Evolutionary conservation across 2,888 invertebrate species (phyloP).

Genomic region (Drosophila borealis): DNA sequence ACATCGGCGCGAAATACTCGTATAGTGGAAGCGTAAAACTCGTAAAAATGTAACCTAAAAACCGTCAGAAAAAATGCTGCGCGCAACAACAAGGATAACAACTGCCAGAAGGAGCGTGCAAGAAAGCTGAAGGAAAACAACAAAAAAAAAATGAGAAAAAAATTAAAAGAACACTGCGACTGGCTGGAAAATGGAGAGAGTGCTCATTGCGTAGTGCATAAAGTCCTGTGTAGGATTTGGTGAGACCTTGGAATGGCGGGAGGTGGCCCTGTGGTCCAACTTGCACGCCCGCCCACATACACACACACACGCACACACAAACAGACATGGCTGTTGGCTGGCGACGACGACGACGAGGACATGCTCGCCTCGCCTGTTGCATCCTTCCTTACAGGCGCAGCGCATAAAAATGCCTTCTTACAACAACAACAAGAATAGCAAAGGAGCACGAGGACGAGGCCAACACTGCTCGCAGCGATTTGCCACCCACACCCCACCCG

Average conservation of each 20-base stretch:
- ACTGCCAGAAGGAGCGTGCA: slow-evolving; percentile 24
- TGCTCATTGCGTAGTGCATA: slow-evolving; percentile 73
- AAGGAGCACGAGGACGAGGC: slow-evolving; percentile 28
- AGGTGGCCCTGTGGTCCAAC: slow-evolving; percentile 21
- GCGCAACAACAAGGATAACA: slow-evolving; percentile 30
- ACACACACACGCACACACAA: slow-evolving; percentile 33
- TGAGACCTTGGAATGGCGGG: slow-evolving; percentile 10
- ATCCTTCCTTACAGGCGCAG: slow-evolving; percentile 56
- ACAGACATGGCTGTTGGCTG: slow-evolving; percentile 52
- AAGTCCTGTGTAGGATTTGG: slow-evolving; percentile 60
- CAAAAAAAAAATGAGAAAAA: slow-evolving; percentile 13
- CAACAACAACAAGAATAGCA: slow-evolving; percentile 50
- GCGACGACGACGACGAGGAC: slow-evolving; percentile 19
- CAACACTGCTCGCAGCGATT: slow-evolving; percentile 1
- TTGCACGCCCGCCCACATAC: slow-evolving; percentile 34
- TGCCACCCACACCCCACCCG: neutral
- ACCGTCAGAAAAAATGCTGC: slow-evolving; percentile 80
- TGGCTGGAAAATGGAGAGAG: slow-evolving; percentile 64
- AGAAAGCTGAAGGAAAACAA: slow-evolving; percentile 12
- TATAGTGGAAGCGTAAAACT: slow-evolving; percentile 67
- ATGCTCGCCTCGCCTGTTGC: slow-evolving; percentile 71
- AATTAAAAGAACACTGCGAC: slow-evolving; percentile 33
- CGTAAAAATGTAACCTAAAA: slow-evolving; percentile 83
- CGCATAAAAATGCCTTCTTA: slow-evolving; percentile 80
- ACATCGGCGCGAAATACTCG: slow-evolving; percentile 58